phyloP scores from a whole-genome alignment of 2,888 invertebrate genomes.

The Trilocha varians region DNA sequence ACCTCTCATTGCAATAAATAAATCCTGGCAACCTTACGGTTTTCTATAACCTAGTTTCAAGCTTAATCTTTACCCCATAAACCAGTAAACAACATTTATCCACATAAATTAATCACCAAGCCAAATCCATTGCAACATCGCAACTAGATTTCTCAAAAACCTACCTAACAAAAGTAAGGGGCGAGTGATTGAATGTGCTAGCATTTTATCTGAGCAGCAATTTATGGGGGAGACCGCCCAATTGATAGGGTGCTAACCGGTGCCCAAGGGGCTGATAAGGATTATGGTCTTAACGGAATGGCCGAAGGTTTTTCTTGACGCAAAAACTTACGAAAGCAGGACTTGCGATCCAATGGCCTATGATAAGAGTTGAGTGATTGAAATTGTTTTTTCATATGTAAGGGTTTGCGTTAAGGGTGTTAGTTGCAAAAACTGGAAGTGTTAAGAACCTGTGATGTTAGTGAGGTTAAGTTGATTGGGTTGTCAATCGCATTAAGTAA shows the following conservation, averaged over 20 bases:
- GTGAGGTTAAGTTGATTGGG: no score
- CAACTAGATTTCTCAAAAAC: not conserved
- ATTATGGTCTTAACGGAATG: slow-evolving; percentile 37
- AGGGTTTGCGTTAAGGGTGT: not conserved
- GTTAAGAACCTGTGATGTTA: no score
- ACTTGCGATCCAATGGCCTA: slow-evolving; percentile 13
- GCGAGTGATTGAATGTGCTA: slow-evolving; percentile 37
- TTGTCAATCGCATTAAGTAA: no score
- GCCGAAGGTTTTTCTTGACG: slow-evolving; percentile 21
- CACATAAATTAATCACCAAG: not conserved
- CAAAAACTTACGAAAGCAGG: slow-evolving; percentile 17
- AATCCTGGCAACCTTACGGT: no score
- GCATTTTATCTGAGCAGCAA: slow-evolving; percentile 42
- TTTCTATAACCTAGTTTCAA: no score
- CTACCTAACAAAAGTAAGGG: slow-evolving; percentile 26
- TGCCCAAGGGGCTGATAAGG: slow-evolving; percentile 44
- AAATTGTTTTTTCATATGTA: slow-evolving; percentile 19
- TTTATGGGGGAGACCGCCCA: slow-evolving; percentile 40
- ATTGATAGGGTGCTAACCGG: slow-evolving; percentile 53
- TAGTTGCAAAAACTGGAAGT: no score
- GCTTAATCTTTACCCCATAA: no score
- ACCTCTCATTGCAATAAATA: no score
- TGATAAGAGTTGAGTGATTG: slow-evolving; percentile 25
- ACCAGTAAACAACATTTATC: no score
- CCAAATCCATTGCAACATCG: not conserved